A percentile compares a stretch with the other conserved stretches of the same genome.
Evolutionary conservation across 2,888 invertebrate species (phyloP).

Genomic region (Sminthurinus aureus): DNA sequence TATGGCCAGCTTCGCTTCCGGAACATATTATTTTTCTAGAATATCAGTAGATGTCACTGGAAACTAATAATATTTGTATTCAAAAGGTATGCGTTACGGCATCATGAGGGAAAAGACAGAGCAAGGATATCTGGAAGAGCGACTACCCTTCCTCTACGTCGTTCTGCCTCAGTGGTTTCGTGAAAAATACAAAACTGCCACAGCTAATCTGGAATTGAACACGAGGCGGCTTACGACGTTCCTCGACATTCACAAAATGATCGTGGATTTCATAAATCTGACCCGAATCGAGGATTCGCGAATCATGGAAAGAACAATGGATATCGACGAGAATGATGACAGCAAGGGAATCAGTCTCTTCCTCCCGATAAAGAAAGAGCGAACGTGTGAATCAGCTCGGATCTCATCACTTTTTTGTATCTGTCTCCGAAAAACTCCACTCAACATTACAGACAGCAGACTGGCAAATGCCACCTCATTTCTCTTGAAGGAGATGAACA

Average conservation of each 20-base stretch:
- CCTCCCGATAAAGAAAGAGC: neutral
- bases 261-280: neutral
- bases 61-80: no score
- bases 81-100: slow-evolving; percentile 69
- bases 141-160: slow-evolving; percentile 81
- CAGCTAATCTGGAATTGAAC: neutral
- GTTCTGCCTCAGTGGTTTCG: slow-evolving; percentile 76
- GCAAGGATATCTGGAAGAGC: slow-evolving; percentile 80
- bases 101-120: slow-evolving; percentile 77
- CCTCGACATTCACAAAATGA: neutral
- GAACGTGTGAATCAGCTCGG: neutral
- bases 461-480: neutral
- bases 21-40: no score
- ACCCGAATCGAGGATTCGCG: neutral
- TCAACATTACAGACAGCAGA: neutral
- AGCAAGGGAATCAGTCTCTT: neutral
- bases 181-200: neutral
- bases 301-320: neutral
- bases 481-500: neutral
- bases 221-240: neutral
- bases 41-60: no score
- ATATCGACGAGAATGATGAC: neutral
- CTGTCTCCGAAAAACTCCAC: neutral
- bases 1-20: no score
- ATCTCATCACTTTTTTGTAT: neutral